These are phyloP conservation scores for Myotis brandtii DNA, from an alignment of 2,113 vertebrate species.

Conservation along the genomic window DNA sequence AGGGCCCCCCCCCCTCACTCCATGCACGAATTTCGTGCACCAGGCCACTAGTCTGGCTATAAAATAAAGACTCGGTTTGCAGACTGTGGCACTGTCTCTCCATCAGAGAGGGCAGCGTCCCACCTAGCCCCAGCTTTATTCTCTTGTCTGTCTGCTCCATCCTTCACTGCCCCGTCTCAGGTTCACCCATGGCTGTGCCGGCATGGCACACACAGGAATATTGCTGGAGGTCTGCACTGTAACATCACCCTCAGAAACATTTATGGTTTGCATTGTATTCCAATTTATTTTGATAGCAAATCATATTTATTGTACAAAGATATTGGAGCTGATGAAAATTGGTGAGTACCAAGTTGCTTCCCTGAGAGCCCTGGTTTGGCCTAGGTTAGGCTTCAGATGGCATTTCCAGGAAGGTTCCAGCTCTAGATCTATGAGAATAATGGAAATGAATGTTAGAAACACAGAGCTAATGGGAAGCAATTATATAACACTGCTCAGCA, in stretches of 20 bases:
- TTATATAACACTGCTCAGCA: not conserved
- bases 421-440: constrained; percentile 48
- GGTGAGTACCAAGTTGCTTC: not conserved
- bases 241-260: not conserved
- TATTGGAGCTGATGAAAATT: not conserved
- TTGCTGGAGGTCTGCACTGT: not conserved
- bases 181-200: too few relatives aligned
- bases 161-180: too few relatives aligned
- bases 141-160: too few relatives aligned
- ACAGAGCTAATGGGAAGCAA: not conserved
- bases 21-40: too few relatives aligned
- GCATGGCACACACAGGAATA: not conserved
- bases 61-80: too few relatives aligned
- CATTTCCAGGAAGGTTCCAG: not conserved
- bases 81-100: too few relatives aligned
- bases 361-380: not conserved
- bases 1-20: too few relatives aligned
- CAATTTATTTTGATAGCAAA: constrained; percentile 64
- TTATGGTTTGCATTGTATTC: constrained; percentile 52
- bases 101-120: too few relatives aligned
- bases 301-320: not conserved
- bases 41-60: too few relatives aligned
- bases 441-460: constrained; percentile 39
- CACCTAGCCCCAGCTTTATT: too few relatives aligned
- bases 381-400: not conserved